Base-by-base conservation (phyloP, 2,888 invertebrate genomes). In the Megaustenia siamemsis region DNA sequence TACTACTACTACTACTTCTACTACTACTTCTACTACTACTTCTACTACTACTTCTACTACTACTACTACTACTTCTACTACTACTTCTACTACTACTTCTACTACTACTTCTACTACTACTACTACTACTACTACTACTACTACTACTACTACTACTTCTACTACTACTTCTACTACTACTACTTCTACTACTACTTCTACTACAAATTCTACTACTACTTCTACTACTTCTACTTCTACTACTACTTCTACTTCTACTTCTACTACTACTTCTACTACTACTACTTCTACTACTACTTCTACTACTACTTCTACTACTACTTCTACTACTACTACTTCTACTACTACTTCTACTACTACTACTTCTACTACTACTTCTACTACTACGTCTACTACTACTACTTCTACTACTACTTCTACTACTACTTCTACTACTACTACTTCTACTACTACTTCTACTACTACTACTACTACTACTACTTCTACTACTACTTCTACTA, bases 211-310 rank as follows among this genome's bases (percentile, higher is more conserved):
- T n/a, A n/a, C n/a, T n/a, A n/a, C n/a, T n/a, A n/a, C n/a, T n/a
- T 12, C 28, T 77, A 77, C 53, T 77, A 77, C 53, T 77, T 45
- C 53, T 49, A 49, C 45, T 53, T 8, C 28, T 77, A 77, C 53
- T 77, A 77, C 53, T 77, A 77, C 53, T 77, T 45, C 53, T 77
- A 49, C 28, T 77, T 45, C 53, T 77, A 77, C 53, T 77, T 45
- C 53, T 77, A 77, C 53, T 53, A 77, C 53, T 77, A 77, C 53
- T 53, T 45, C 53, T 77, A 77, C 53, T 77, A 77, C 53, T 77
- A 77, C 53, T 77, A 77, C 53, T 77, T 45, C 53, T 77, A 77
- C 53, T 77, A 77, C 53, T 73, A 73, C 40, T 73, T 32, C 40
- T 77, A 77, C 53, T 53, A 77, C 53, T 77, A 77, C 53, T 77